Conservation (phyloP, 2,888 invertebrate genomes). For the Carterocephalus palaemon region DNA sequence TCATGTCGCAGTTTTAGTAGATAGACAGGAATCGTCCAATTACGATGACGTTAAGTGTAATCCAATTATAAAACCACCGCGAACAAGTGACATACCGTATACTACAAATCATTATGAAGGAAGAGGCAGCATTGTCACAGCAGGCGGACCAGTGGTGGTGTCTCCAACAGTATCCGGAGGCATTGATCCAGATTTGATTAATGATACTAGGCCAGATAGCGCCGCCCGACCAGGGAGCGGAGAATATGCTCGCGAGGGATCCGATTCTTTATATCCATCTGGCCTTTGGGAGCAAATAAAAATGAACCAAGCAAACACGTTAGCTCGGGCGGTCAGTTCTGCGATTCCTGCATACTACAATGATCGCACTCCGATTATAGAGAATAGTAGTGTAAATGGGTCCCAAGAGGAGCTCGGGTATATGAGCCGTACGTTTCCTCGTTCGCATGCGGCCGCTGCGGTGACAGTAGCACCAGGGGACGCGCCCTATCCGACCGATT, state of each 20-base stretch:
- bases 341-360: slow-evolving; percentile 81
- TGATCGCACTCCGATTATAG: slow-evolving; percentile 87
- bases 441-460: slow-evolving; percentile 64
- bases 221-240: slow-evolving; percentile 82
- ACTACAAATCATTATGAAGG: slow-evolving; percentile 84
- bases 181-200: slow-evolving; percentile 92
- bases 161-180: slow-evolving; percentile 86
- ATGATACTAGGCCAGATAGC: slow-evolving; percentile 86
- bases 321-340: slow-evolving; percentile 79
- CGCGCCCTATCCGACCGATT: slow-evolving; percentile 85
- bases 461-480: slow-evolving; percentile 74
- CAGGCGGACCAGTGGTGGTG: slow-evolving; percentile 82
- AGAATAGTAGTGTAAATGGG: slow-evolving; percentile 78
- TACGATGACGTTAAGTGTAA: slow-evolving; percentile 76
- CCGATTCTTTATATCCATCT: slow-evolving; percentile 87
- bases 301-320: slow-evolving; percentile 70
- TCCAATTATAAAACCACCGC: slow-evolving; percentile 85
- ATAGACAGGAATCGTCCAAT: slow-evolving; percentile 66
- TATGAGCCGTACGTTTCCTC: slow-evolving; percentile 80
- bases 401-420: slow-evolving; percentile 81
- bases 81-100: slow-evolving; percentile 83
- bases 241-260: slow-evolving; percentile 87
- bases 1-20: slow-evolving; percentile 78
- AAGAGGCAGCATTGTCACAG: slow-evolving; percentile 81
- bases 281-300: slow-evolving; percentile 86